Base-by-base conservation (phyloP, 2,113 vertebrate genomes). In the Chelonoidis abingdonii region DNA sequence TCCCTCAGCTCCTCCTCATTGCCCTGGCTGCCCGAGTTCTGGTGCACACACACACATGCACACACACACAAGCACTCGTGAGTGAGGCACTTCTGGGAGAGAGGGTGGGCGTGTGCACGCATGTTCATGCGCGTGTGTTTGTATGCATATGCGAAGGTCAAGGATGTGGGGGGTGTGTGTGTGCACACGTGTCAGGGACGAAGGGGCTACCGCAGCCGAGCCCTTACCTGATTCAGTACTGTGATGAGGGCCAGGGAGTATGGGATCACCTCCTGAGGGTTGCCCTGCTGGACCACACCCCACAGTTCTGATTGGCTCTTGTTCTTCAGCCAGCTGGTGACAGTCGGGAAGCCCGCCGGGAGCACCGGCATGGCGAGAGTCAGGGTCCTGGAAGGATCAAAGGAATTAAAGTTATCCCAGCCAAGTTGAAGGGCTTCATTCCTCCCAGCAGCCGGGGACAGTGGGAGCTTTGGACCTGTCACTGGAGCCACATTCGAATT, bases 181-280 rank as follows among this genome's bases (percentile, higher is more conserved):
- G 10, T 1, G 19, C 38, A 25, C 38, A 25, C 11, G 11, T 25
- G 38, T 44, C 38, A 44, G 38, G 72, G 38, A 41, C 10, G 11
- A 44, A 44, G 24, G 11, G 53, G 41, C 24, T 12, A 16, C 80
- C 21, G 5, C 78, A 19, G 27, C 35, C 6, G 44, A 50, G 38
- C 14, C 72, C 93, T 88, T 62, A 99, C 98, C 98, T 98, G 98
- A 92, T 98, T 98, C 89, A 99, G 98, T 6, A 96, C 97, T 62
- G 98, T 98, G 86, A 91, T 97, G 82, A 99, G 95, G 2, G 98
- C 98, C 19, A 98, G 93, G 38, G 98, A 96, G 89, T 98, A 98
- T 2, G 97, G 97, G 25, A 98, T 95, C 84, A 98, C 97, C 79
- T 98, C 96, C 53, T 98, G 98, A 38, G 98, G 98, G 92, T 99